Conservation (phyloP, 2,113 vertebrate species). For the Pagrus major region DNA sequence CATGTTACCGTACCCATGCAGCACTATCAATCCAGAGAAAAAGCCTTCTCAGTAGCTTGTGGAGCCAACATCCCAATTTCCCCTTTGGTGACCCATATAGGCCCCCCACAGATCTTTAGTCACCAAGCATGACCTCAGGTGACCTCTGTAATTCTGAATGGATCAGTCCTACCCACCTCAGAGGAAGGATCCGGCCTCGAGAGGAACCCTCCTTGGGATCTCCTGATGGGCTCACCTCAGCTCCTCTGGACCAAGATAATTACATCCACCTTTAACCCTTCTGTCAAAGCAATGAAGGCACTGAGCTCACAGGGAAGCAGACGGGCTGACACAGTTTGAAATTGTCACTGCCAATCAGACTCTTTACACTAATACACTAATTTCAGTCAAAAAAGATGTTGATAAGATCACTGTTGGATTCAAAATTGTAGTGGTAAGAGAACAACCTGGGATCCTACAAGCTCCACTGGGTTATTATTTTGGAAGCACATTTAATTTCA, state of each 20-base stretch:
- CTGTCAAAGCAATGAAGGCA: slow-evolving; percentile 59
- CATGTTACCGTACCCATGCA: background rate
- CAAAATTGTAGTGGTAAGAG: background rate
- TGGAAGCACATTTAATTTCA: background rate
- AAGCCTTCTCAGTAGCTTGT: slow-evolving; percentile 21
- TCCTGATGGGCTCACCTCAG: slow-evolving; percentile 67
- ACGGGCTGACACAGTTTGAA: slow-evolving; percentile 36
- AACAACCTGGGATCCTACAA: background rate
- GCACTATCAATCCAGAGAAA: slow-evolving; percentile 24
- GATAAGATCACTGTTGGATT: background rate
- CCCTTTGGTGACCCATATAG: slow-evolving; percentile 63
- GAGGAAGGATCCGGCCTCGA: slow-evolving; percentile 31
- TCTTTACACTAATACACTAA: background rate
- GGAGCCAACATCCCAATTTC: slow-evolving; percentile 56
- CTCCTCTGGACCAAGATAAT: slow-evolving; percentile 61
- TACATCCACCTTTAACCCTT: slow-evolving; percentile 68
- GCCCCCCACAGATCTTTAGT: slow-evolving; percentile 64
- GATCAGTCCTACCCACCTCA: slow-evolving; percentile 28
- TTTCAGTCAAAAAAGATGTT: slow-evolving; percentile 8
- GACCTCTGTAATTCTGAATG: slow-evolving; percentile 60
- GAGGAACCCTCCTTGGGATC: slow-evolving; percentile 55
- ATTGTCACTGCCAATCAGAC: slow-evolving; percentile 25
- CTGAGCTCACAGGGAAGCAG: slow-evolving; percentile 32
- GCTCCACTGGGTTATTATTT: background rate
- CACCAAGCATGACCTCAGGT: slow-evolving; percentile 65